phyloP scores from a whole-genome alignment of 2,797 vertebrate species.

The Mareca penelope region DNA sequence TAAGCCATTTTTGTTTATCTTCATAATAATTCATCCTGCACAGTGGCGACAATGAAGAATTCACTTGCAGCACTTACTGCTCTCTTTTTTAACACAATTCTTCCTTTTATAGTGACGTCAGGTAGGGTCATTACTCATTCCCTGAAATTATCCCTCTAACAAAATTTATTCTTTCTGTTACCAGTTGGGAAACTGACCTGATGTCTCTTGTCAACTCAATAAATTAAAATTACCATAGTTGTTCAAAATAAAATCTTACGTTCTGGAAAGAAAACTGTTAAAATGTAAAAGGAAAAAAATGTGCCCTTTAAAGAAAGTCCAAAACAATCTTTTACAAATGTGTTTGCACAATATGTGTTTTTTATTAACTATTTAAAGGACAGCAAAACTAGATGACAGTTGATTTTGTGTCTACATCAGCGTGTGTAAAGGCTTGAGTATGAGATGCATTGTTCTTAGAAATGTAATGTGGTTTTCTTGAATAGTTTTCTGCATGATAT shows the following conservation, averaged over 20 bases:
- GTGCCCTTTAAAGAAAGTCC: constrained; percentile 63
- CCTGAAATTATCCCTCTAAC: not conserved
- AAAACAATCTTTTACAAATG: constrained; percentile 50
- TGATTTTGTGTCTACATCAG: constrained; percentile 44
- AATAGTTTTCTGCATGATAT: not conserved
- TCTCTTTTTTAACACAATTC: not conserved
- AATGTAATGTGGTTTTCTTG: not conserved
- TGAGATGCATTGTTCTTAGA: not conserved
- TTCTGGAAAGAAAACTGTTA: constrained; percentile 9
- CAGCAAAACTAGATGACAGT: constrained; percentile 66
- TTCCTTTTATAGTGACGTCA: not conserved
- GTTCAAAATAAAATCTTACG: constrained; percentile 36
- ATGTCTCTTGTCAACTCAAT: not conserved
- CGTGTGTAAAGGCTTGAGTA: not conserved
- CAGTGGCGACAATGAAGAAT: not conserved
- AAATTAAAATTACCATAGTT: constrained; percentile 12
- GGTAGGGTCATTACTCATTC: not conserved
- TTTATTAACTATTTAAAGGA: constrained; percentile 69
- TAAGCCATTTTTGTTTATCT: not conserved
- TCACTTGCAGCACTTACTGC: not conserved
- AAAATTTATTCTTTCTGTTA: not conserved
- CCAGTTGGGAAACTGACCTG: not conserved
- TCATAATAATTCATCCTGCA: too few species aligned
- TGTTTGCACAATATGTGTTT: constrained; percentile 7
- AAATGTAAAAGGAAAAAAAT: constrained; percentile 39